Percentiles rank a stretch among this genome's conserved stretches.
phyloP scores from a whole-genome alignment of 2,888 invertebrate genomes.

The Rhodophaea formosa region DNA sequence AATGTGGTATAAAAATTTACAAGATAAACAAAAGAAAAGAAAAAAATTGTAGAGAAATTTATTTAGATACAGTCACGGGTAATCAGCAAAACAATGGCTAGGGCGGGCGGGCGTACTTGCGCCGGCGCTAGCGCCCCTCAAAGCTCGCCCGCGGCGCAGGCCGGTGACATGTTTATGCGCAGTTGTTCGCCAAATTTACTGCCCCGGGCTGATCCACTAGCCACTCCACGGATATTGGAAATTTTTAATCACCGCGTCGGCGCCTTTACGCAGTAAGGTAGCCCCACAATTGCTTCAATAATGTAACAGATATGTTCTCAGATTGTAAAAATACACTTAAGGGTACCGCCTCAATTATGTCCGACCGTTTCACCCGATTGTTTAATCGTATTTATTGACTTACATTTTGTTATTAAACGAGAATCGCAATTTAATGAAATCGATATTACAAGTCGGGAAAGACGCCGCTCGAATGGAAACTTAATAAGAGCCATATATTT shows the following conservation, averaged over 20 bases:
- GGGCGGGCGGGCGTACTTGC: conserved; percentile 16
- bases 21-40: conserved; percentile 8
- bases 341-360: conserved; percentile 53
- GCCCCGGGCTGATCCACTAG: conserved; percentile 25
- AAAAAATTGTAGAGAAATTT: conserved; percentile 1
- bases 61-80: conserved; percentile 25
- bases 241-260: conserved; percentile 64
- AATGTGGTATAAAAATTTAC: not conserved
- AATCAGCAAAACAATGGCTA: conserved; percentile 21
- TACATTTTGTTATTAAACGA: conserved; percentile 22
- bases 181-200: conserved; percentile 67
- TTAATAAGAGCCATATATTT: not conserved
- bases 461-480: not conserved
- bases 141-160: conserved; percentile 54
- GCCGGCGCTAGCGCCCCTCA: conserved; percentile 23
- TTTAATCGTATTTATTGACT: conserved; percentile 38
- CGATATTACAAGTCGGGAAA: conserved; percentile 3
- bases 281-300: conserved; percentile 19
- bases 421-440: conserved; percentile 11
- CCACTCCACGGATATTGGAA: conserved; percentile 60
- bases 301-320: conserved; percentile 47
- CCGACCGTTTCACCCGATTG: conserved; percentile 41
- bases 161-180: conserved; percentile 72
- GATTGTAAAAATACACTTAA: conserved; percentile 53
- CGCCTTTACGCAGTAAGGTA: conserved; percentile 46